Evolutionary conservation across 2,797 vertebrate species (phyloP), one percentile per base, ranked within the genome.

Genomic region (Xiphophorus birchmanni): DNA sequence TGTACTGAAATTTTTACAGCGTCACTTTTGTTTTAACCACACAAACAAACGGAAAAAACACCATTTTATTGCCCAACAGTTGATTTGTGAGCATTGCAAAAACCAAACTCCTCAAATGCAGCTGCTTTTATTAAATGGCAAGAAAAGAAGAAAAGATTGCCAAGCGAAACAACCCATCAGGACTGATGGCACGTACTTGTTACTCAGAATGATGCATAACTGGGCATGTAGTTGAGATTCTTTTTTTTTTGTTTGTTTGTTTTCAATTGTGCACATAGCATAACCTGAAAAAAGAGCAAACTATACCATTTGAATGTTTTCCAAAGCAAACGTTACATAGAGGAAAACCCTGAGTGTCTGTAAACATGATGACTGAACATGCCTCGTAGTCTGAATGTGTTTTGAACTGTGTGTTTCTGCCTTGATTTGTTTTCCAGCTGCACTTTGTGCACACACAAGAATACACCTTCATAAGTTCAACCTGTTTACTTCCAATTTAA

Each of bases 161-260:
- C 86, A 87, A 83, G 83, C 21, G 40, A 77, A 84, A 74, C 65
- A 1, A 72, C n/a, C 71, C 50, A 37, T 37, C 35, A 76, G 26
- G 65, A 21, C 23, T 40, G 10, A 75, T 75, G 80, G 45, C 80
- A 84, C 74, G 45, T 32, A 12, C 52, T 67, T 0, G 2, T 63
- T 74, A 77, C 73, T 79, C 13, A 82, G 77, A 84, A 50, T 18
- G 37, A 82, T 82, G 77, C 92, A 81, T 90, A 92, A 92, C 80
- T 0, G 40, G 71, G 87, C 89, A 85, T 81, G 89, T 69, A 75
- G 77, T 69, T 48, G 74, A 73, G 63, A 50, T 87, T 84, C 78
- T 91, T 87, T 78, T 17, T 45, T 88, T 11, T 78, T 35, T 85
- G 78, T 91, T 88, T 79, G 23, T 79, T 42, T 40, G 32, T 32